Base-by-base conservation (phyloP, 2,888 invertebrate genomes). In the Limnephilus rhombicus region DNA sequence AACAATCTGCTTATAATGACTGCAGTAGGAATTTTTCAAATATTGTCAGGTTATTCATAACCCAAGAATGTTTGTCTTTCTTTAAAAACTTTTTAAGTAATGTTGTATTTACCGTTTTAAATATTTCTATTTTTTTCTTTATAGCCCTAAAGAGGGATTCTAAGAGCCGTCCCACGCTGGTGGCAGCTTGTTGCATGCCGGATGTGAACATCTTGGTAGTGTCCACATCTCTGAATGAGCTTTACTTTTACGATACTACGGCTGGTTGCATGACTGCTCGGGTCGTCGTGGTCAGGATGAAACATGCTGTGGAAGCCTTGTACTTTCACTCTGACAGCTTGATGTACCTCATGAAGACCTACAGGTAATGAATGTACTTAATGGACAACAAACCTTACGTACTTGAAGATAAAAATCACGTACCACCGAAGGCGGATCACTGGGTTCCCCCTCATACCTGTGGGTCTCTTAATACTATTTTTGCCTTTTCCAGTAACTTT, bases 181-280 rank as follows among this genome's bases (percentile, higher is more conserved):
- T 98, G 93, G 97, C 98, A 34, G 98, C 98, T 95, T 97, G 97
- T 92, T 97, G 97, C 92, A 95, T 98, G 95, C 97, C 98, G 0
- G 98, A 98, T 94, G 97, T 98, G 90, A 97, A 97, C 95, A 97
- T 98, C 94, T 96, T 98, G 31, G 98, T 98, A 93, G 97, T 98
- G 18, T 97, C 98, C 92, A 98, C 98, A 29, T 97, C 98, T 0
- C 98, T 98, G 95, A 95, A 98, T 29, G 98, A 98, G 94, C 95
- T 98, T 85, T 96, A 98, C 94, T 98, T 98, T 95, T 98, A 98
- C 94, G 98, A 98, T 94, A 97, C 97, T 86, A 97, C 97, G 34
- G 98, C 97, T 11, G 97, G 97, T 92, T 98, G 97, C 91, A 98
- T 98, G 95, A 97, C 97, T 82, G 95, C 98, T 85, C 96, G 98